phyloP scores from a whole-genome alignment of 2,797 vertebrate genomes.

The Psittacula echo region DNA sequence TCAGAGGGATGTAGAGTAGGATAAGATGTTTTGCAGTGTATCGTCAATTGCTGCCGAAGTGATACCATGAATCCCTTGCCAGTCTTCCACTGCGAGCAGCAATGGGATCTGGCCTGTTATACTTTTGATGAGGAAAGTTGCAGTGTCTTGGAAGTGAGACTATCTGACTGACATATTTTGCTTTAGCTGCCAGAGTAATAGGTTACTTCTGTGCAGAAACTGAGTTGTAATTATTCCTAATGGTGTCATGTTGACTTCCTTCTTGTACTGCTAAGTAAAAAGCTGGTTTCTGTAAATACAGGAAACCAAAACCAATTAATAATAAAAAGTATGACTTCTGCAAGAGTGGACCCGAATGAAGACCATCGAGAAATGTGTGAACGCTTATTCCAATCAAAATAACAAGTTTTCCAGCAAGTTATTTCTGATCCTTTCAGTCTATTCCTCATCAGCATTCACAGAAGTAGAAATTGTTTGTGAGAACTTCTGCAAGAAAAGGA shows the following conservation, averaged over 20 bases:
- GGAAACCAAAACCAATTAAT: not conserved
- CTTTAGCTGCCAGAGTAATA: conserved; percentile 30
- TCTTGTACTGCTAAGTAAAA: not conserved
- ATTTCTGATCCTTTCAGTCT: not conserved
- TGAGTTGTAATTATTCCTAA: conserved; percentile 41
- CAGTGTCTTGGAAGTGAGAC: not conserved
- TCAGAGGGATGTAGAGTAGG: not conserved
- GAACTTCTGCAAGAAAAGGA: conserved; percentile 21
- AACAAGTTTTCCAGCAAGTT: not conserved
- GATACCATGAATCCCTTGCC: not conserved
- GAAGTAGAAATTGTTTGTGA: not conserved
- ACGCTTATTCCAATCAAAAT: not conserved
- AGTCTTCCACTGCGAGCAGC: not conserved
- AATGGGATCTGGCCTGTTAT: not conserved
- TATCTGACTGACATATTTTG: conserved; percentile 28
- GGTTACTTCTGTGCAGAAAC: conserved; percentile 16
- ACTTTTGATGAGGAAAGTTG: not conserved
- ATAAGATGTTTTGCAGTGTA: not conserved
- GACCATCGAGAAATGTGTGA: not conserved
- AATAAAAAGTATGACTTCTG: not conserved
- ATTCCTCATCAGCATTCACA: conserved; percentile 33
- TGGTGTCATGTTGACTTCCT: conserved; percentile 24
- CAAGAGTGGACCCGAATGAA: not conserved
- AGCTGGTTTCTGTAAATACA: conserved; percentile 19
- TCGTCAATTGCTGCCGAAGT: not conserved